Conservation (phyloP, 2,797 vertebrate species). For the Phataginus tetradactyla region DNA sequence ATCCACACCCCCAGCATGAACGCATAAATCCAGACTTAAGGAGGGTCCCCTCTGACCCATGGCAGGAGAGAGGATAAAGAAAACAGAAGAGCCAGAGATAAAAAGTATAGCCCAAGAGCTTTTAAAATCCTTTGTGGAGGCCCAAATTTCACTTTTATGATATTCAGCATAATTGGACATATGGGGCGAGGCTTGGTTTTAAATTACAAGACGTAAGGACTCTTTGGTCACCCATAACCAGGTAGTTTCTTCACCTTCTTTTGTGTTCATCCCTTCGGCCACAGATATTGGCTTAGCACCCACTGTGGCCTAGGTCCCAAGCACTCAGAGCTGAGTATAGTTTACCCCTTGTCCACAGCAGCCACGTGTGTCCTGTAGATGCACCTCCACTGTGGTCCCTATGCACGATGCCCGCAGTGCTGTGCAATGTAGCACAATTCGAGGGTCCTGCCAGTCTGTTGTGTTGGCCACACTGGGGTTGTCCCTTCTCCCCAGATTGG, state of each 20-base stretch:
- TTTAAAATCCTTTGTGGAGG: constrained; percentile 39
- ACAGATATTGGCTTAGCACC: not conserved
- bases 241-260: not conserved
- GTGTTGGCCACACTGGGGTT: not conserved
- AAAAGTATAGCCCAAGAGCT: not conserved
- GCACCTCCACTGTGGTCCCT: not conserved
- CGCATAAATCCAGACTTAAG: constrained; percentile 46
- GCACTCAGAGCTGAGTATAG: not conserved
- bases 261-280: not conserved
- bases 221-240: not conserved
- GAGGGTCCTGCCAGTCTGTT: not conserved
- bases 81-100: not conserved
- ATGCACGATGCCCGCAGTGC: not conserved
- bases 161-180: not conserved
- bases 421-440: rapidly evolving
- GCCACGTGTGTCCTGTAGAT: rapidly evolving
- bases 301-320: not conserved
- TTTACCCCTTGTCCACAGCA: not conserved
- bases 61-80: not conserved
- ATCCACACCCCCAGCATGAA: not conserved
- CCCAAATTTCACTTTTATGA: constrained; percentile 6
- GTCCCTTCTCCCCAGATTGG: not conserved
- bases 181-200: not conserved
- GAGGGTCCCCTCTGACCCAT: not conserved
- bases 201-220: not conserved